A percentile compares a stretch with the other conserved stretches of the same genome.
Conservation (phyloP, 2,888 invertebrate species). For the Strigamia maritima region DNA sequence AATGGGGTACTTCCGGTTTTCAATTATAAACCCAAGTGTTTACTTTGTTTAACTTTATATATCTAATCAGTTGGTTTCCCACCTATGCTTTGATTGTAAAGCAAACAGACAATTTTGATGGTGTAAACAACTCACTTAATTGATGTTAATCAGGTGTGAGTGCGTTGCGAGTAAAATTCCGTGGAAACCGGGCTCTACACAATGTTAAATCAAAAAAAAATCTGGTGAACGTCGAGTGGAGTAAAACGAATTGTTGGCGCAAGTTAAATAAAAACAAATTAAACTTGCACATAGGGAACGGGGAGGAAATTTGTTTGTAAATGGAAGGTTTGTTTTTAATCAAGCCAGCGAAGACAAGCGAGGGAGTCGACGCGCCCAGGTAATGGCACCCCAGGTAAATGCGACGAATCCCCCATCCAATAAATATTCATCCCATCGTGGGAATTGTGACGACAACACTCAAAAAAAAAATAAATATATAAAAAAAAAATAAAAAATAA, state of each 20-base stretch:
- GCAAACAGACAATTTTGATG: constrained; percentile 1
- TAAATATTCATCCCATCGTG: background rate
- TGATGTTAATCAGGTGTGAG: constrained; percentile 2
- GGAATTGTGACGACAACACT: background rate
- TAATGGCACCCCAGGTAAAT: background rate
- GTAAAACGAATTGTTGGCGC: background rate
- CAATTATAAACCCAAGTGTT: background rate
- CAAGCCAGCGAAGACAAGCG: background rate
- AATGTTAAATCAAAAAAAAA: background rate
- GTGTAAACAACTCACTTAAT: background rate
- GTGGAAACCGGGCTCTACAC: background rate
- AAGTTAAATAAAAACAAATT: background rate
- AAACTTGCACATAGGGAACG: background rate
- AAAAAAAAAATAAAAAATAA: no score
- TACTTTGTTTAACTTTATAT: background rate
- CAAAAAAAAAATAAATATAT: no score
- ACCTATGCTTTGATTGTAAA: background rate
- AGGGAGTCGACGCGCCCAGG: background rate
- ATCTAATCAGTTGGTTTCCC: background rate
- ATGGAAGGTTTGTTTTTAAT: background rate
- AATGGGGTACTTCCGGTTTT: background rate
- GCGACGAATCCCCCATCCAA: background rate
- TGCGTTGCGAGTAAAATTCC: background rate
- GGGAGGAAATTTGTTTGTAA: background rate
- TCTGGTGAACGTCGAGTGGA: background rate